These are phyloP conservation scores for Siniperca undulata DNA, from an alignment of 2,797 vertebrate species.

Conservation along the genomic window DNA sequence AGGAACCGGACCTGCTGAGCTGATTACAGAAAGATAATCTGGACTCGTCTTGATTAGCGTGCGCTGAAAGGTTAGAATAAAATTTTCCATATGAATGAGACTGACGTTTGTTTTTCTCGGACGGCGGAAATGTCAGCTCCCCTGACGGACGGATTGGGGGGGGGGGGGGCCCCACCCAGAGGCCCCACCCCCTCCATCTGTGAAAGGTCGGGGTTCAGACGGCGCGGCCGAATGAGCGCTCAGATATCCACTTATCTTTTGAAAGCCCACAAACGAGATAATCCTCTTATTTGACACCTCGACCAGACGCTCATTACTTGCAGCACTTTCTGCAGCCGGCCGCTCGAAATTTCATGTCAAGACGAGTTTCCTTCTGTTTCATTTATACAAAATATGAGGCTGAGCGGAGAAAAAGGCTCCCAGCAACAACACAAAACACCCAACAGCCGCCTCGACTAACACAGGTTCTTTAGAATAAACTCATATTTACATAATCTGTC, in stretches of 20 bases:
- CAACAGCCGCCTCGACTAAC: background rate
- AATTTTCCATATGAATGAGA: constrained; percentile 76
- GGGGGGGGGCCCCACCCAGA: background rate
- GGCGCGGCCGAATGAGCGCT: constrained; percentile 38
- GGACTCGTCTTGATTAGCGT: constrained; percentile 57
- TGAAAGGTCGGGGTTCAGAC: constrained; percentile 68
- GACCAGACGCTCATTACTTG: constrained; percentile 69
- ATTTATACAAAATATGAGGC: constrained; percentile 60
- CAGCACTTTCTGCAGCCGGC: constrained; percentile 44
- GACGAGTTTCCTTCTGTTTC: constrained; percentile 56
- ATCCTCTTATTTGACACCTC: constrained; percentile 72
- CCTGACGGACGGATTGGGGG: constrained; percentile 33
- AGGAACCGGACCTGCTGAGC: constrained; percentile 54
- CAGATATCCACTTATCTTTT: constrained; percentile 72
- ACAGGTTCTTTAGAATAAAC: background rate
- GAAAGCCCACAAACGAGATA: constrained; percentile 73
- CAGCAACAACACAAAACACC: constrained; percentile 7
- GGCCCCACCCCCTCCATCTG: constrained; percentile 48
- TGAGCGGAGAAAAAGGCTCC: constrained; percentile 7
- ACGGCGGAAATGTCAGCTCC: constrained; percentile 70
- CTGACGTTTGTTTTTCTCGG: constrained; percentile 56
- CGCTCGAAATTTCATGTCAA: constrained; percentile 55
- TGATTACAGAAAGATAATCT: constrained; percentile 77
- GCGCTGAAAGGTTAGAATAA: constrained; percentile 69
- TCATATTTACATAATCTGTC: background rate